Evolutionary conservation across 2,888 invertebrate genomes (phyloP).

Genomic region (Sarcophaga caerulescens): DNA sequence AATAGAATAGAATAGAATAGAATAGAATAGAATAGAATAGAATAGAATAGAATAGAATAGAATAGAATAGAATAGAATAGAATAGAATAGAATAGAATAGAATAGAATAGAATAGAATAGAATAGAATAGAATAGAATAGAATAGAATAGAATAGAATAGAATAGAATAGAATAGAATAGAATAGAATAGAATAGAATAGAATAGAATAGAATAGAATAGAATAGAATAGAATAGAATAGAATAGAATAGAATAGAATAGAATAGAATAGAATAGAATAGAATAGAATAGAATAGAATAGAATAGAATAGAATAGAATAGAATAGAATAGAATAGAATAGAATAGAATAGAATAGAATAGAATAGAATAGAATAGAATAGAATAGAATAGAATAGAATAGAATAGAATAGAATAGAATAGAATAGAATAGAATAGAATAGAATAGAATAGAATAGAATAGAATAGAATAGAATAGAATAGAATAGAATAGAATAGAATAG

Average conservation of each 20-base stretch:
- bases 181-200: conserved; percentile 36
- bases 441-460: too few species aligned
- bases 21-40: conserved; percentile 28
- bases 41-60: conserved; percentile 31
- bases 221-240: conserved; percentile 28
- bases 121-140: conserved; percentile 19
- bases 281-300: conserved; percentile 31
- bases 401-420: too few species aligned
- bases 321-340: too few species aligned
- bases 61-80: conserved; percentile 32
- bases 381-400: too few species aligned
- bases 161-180: conserved; percentile 36
- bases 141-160: conserved; percentile 20
- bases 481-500: too few species aligned
- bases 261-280: conserved; percentile 29
- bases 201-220: conserved; percentile 34
- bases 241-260: conserved; percentile 25
- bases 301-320: conserved; percentile 33
- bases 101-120: conserved; percentile 35
- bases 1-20: conserved; percentile 26
- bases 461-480: too few species aligned
- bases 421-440: too few species aligned
- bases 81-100: conserved; percentile 32
- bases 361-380: too few species aligned
- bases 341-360: too few species aligned